Base-by-base conservation (phyloP, 2,797 vertebrate species). In the Benthosema pterotum region DNA sequence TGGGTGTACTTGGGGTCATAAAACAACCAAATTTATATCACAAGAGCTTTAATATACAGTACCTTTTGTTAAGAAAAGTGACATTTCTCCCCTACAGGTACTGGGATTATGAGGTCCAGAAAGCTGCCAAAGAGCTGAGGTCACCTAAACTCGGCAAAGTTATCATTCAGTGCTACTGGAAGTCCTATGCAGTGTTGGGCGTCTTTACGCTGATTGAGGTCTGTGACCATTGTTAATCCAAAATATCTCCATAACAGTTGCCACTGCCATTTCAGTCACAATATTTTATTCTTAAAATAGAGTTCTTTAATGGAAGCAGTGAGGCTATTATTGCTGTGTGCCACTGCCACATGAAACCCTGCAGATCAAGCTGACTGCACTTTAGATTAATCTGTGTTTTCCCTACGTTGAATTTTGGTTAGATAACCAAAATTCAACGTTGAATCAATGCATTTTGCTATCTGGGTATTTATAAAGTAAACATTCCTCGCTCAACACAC, bases 141-240 rank as follows among this genome's bases (percentile, higher is more conserved):
- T 18, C 28, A 0, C 96, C 97, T 1, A 89, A 85, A 43, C 94
- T 99, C 78, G 84, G 90, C 6, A 94, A 89, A 91, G 94, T 90
- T 42, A 93, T 98, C 74, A 91, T 98, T 50, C 91, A 79, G 60
- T 97, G 95, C 89, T 95, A 94, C 83, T 97, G 96, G 96, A 98
- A 92, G 66, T 75, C 94, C 0, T 98, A 97, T 51, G 67, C 93
- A 57, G 50, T 94, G 80, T 86, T 98, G 75, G 97, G 97, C 28
- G 12, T 94, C 78, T 96, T 96, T 64, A 96, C 96, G 0, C 69
- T 97, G 13, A 13, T 95, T 46, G 96, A 98, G 95, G 97, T 98
- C 83, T 83, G 84, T 61, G 52, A 38, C 48, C 14, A 0, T 7
- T 46, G 14, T 46, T 46, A 22, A 9, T 32, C 5, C 2, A 11